Evolutionary conservation across 1,140 invertebrate species (phyloP), one percentile per base, ranked within the genome.

Genomic region (Sycobia sp.): DNA sequence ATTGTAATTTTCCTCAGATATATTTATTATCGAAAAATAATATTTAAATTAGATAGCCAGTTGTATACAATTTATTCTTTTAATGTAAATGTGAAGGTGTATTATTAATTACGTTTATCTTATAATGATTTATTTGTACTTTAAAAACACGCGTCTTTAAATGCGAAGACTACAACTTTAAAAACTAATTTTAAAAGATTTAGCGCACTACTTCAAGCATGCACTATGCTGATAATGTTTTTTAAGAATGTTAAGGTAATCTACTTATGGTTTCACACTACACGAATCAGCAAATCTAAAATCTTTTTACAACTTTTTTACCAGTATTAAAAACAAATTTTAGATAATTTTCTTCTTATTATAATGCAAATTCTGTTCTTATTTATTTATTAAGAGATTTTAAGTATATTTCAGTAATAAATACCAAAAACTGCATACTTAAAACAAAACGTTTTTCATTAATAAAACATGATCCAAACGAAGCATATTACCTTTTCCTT

Each of bases 341-440:
- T 53, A 50, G 38, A 49, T 56, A 64, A 51, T 64, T 56, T 64
- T 51, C 47, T 58, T 55, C 43, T 57, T 50, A 57, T n/a, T 53
- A 16, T 64, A 56, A 51, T 64, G 34, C 50, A 53, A 50, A 44
- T 64, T 58, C 51, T 51, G 54, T 64, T 58, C 38, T 51, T 51
- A 53, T 58, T 64, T 64, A 64, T 64, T 64, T 53, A 64, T 58
- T 58, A 58, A 58, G 47, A 64, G 38, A 64, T 64, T 18, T 44
- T 64, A 51, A 58, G 36, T 58, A 64, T 64, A 64, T 64, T 64
- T 64, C 62, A 64, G 49, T 58, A 63, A 63, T 63, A 63, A 63
- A 63, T 63, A 63, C 53, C 54, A 57, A 64, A 64, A 64, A 64
- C 53, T 41, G n/a, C 36, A 36, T 53, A 58, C 20, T 44, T 53